Conservation (phyloP, 2,797 vertebrate species). For the Bradypus variegatus region DNA sequence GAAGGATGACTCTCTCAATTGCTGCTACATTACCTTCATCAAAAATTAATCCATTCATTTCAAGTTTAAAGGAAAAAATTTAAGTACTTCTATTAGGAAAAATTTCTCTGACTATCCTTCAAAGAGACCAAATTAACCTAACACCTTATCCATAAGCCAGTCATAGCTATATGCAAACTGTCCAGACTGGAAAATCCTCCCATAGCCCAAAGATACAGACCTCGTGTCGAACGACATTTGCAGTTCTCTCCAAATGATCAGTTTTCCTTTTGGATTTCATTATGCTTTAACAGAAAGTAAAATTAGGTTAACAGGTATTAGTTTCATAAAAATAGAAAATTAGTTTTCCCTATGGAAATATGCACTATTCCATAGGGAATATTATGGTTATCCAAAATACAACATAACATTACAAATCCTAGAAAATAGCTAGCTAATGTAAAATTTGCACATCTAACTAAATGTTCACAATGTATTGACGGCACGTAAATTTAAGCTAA, state of each 20-base stretch:
- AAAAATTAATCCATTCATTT: background rate
- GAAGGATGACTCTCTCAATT: background rate
- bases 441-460: background rate
- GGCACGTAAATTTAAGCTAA: too few species aligned
- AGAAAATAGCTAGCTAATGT: background rate
- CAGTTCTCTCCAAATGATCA: constrained; percentile 90
- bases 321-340: background rate
- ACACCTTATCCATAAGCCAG: background rate
- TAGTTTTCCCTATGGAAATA: background rate
- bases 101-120: background rate
- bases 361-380: background rate
- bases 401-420: background rate
- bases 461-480: rapidly evolving
- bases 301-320: constrained; percentile 52
- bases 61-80: background rate
- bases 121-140: background rate
- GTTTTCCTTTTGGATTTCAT: constrained; percentile 83
- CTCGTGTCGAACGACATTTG: constrained; percentile 83
- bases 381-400: background rate
- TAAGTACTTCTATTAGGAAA: background rate
- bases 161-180: background rate
- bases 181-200: background rate
- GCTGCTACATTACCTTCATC: background rate
- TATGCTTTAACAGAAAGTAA: constrained; percentile 74
- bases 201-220: constrained; percentile 73